Base-by-base conservation (phyloP, 2,797 vertebrate genomes). In the Spondyliosoma cantharus region DNA sequence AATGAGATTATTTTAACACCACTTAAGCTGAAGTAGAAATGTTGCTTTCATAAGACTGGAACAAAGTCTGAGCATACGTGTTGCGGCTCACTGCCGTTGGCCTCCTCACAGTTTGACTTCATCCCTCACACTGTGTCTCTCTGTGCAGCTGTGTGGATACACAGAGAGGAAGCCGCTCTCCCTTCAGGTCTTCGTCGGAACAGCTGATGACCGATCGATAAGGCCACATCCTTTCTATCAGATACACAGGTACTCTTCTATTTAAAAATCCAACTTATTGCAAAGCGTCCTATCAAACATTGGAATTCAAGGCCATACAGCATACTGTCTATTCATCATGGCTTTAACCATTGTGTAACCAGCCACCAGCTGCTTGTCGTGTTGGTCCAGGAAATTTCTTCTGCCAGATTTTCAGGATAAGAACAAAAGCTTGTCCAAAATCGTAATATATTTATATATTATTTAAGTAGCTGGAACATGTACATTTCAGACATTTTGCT, bases 161-260 rank as follows among this genome's bases (percentile, higher is more conserved):
- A 91, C 92, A 0, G 97, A 98, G 91, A 92, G 94, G 80, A 97
- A 98, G 90, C 96, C 97, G 0, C 94, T 98, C 56, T 97, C 96
- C 3, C 93, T 98, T 12, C 97, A 98, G 94, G 97, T 97, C 90
- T 98, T 97, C 86, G 97, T 98, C 0, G 97, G 97, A 74, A 98
- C 97, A 0, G 97, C 97, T 0, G 97, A 98, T 24, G 97, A 98
- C 86, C 91, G 97, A 73, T 96, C 97, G 16, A 93, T 98, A 81
- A 90, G 97, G 74, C 97, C 97, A 0, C 97, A 98, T 58, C 97
- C 97, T 5, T 98, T 98, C 91, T 98, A 98, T 89, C 97, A 98
- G 88, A 96, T 98, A 81, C 97, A 98, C 91, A 96, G 95, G 95
- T 96, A 90, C 79, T 16, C 6, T 57, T 17, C 5, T 9, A 19